Evolutionary conservation across 1,140 invertebrate genomes (phyloP), one percentile per base, ranked within the genome.

Genomic region (Formica exsecta): DNA sequence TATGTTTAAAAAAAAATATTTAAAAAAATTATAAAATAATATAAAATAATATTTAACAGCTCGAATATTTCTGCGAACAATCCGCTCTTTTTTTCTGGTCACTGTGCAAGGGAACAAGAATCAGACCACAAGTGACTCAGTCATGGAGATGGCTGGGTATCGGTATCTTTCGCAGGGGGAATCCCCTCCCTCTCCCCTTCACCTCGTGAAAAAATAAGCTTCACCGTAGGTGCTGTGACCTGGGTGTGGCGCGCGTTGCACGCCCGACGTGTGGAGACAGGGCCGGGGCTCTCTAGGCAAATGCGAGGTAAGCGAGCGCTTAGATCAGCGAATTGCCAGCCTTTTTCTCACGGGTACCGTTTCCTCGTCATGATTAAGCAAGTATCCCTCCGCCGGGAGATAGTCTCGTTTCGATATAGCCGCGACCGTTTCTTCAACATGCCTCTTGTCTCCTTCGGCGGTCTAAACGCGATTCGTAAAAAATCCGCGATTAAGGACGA

Each of bases 291-390:
- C 54, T 73, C 79, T 62, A 83, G 41, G 79, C 41, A 83, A 83
- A 83, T 83, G 54, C 79, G 68, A 83, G 25, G 25, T 29, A 61
- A 38, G 38, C 66, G 66, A 81, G 66, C 36, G 66, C 54, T 73
- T 61, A 61, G 79, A 83, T 83, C 79, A 73, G 79, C 57, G 38
- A 38, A 74, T 71, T 73, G 79, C 79, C 51, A 73, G 22, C 9
- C 79, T 83, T 83, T 83, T 83, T 83, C 79, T 83, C 79, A 83
- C 79, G 79, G 54, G 54, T 83, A 83, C 79, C 79, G 79, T 83
- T 83, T 83, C 79, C 79, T 48, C 41, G 79, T 74, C 68, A 74
- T 83, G 79, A 83, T 83, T 83, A 83, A 83, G 79, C 68, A 83
- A 83, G 79, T 83, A 83, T 19, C 48, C 16, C 48, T 51, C 25